Conservation (phyloP, 2,113 vertebrate species). For the Nesospiza acunhae region DNA sequence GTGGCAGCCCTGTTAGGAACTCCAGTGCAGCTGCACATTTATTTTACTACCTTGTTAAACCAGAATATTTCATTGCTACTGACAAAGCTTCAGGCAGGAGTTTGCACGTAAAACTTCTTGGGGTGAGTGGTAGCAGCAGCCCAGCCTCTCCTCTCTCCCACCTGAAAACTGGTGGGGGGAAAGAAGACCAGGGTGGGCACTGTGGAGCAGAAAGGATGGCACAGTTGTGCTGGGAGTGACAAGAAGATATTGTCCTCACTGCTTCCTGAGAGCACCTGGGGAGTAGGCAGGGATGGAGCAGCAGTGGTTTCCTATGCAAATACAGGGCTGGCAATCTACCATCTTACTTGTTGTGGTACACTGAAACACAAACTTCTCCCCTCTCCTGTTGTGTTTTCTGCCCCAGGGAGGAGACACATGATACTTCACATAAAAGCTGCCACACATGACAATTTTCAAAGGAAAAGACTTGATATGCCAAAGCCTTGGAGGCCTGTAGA, state of each 20-base stretch:
- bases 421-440: not conserved
- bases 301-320: not conserved
- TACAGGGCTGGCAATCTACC: not conserved
- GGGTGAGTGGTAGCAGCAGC: not conserved
- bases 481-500: not conserved
- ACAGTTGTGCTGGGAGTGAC: not conserved
- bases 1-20: not conserved
- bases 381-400: not conserved
- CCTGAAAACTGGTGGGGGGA: not conserved
- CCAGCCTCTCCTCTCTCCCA: not conserved
- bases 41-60: slow-evolving; percentile 32
- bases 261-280: not conserved
- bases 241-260: not conserved
- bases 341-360: not conserved
- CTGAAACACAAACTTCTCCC: not conserved
- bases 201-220: not conserved
- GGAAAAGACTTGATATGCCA: not conserved
- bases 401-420: not conserved
- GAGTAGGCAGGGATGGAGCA: not conserved
- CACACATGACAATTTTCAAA: not conserved
- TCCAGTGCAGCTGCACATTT: not conserved
- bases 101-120: not conserved
- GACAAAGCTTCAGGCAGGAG: not conserved
- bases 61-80: not conserved
- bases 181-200: not conserved